Percentiles rank a stretch among this genome's conserved stretches.
These are phyloP conservation scores for Lanius collurio DNA, from an alignment of 2,113 vertebrate genomes.

Conservation along the genomic window DNA sequence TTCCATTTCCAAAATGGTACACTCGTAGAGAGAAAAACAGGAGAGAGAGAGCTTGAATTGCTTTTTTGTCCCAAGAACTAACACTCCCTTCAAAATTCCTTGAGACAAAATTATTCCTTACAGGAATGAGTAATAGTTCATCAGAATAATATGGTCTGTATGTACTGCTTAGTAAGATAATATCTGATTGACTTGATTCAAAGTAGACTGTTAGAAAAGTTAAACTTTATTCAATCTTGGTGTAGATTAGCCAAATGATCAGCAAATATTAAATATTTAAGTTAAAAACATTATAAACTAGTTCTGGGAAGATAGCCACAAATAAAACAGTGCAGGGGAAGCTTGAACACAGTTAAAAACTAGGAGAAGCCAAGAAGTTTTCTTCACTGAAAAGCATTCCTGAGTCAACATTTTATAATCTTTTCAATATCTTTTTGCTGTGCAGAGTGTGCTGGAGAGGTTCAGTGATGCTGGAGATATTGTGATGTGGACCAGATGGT, in stretches of 20 bases:
- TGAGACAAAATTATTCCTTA: not conserved
- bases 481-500: not conserved
- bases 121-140: not conserved
- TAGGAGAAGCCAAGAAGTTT: not conserved
- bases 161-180: not conserved
- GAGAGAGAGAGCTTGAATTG: not conserved
- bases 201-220: not conserved
- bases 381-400: not conserved
- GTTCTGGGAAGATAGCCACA: not conserved
- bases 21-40: not conserved
- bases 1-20: not conserved
- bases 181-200: not conserved
- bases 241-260: not conserved
- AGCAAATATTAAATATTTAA: not conserved
- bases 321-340: not conserved
- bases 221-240: not conserved
- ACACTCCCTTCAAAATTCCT: not conserved
- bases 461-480: not conserved
- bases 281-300: not conserved
- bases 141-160: not conserved
- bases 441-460: rapidly evolving
- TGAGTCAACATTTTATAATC: not conserved
- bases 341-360: not conserved
- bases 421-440: not conserved
- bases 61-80: not conserved